phyloP scores from a whole-genome alignment of 2,888 invertebrate genomes.

The Maniola hyperantus region DNA sequence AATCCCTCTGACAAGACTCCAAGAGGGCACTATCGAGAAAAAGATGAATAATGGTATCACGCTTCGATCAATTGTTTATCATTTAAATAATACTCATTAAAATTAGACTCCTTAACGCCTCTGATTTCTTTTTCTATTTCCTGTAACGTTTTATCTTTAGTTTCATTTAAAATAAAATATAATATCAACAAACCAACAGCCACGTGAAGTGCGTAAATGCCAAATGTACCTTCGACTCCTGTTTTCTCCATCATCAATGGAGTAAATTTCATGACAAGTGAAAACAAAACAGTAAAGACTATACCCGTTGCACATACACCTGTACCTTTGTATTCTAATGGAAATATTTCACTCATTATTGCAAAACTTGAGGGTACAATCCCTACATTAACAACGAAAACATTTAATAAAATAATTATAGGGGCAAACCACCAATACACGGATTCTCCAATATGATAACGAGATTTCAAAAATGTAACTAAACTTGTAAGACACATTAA shows the following conservation, averaged over 20 bases:
- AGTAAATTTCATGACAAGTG: constrained; percentile 49
- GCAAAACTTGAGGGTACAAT: constrained; percentile 32
- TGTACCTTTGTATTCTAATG: constrained; percentile 51
- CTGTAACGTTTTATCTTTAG: constrained; percentile 53
- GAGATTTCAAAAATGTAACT: constrained; percentile 43
- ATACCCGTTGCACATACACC: constrained; percentile 48
- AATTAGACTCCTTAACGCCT: neutral
- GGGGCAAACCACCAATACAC: constrained; percentile 46
- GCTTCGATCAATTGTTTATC: neutral
- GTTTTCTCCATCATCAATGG: constrained; percentile 48
- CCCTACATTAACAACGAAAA: constrained; percentile 24
- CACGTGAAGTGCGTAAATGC: constrained; percentile 46
- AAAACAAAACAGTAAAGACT: constrained; percentile 47
- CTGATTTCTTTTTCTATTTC: constrained; percentile 52
- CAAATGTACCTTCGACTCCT: constrained; percentile 49
- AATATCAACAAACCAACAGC: constrained; percentile 45
- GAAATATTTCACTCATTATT: constrained; percentile 50
- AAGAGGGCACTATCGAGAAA: too few species aligned
- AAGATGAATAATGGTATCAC: neutral
- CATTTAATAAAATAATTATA: constrained; percentile 31
- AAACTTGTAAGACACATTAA: constrained; percentile 49
- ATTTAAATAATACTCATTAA: constrained; percentile 9
- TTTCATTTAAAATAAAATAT: constrained; percentile 52
- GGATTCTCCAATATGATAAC: constrained; percentile 26
- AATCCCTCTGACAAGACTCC: too few species aligned